Evolutionary conservation across 1,140 invertebrate species (phyloP).

Genomic region (Heliconius congener): DNA sequence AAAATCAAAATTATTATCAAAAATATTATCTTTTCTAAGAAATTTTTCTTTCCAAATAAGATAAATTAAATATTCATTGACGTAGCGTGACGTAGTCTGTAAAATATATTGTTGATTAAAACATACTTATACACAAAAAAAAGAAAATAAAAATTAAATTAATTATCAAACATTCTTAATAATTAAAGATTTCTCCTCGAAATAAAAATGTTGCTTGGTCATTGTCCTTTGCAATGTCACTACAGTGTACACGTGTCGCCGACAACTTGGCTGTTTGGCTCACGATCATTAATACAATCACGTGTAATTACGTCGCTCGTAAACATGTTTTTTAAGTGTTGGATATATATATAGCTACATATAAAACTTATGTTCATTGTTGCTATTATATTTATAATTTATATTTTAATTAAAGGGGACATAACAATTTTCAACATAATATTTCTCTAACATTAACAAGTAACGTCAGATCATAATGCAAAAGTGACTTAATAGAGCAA

Average conservation of each 20-base stretch:
- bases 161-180: background rate
- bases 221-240: conserved; percentile 27
- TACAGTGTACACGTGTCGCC: background rate
- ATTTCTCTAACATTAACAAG: no score
- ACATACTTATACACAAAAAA: no score
- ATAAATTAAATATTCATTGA: background rate
- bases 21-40: background rate
- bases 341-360: no score
- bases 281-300: conserved; percentile 4
- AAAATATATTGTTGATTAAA: no score
- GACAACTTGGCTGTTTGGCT: background rate
- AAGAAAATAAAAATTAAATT: background rate
- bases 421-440: no score
- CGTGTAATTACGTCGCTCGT: conserved; percentile 9
- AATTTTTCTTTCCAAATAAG: background rate
- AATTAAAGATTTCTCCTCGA: background rate
- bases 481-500: no score
- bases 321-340: background rate
- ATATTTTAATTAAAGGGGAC: no score
- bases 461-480: no score
- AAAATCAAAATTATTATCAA: background rate
- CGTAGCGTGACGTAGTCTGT: no score
- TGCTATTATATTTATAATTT: no score
- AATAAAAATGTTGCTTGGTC: conserved; percentile 13
- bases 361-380: no score